Percentiles rank a stretch among this genome's conserved stretches.
Evolutionary conservation across 1,140 invertebrate species (phyloP).

Genomic region (Zaprionus inermis): DNA sequence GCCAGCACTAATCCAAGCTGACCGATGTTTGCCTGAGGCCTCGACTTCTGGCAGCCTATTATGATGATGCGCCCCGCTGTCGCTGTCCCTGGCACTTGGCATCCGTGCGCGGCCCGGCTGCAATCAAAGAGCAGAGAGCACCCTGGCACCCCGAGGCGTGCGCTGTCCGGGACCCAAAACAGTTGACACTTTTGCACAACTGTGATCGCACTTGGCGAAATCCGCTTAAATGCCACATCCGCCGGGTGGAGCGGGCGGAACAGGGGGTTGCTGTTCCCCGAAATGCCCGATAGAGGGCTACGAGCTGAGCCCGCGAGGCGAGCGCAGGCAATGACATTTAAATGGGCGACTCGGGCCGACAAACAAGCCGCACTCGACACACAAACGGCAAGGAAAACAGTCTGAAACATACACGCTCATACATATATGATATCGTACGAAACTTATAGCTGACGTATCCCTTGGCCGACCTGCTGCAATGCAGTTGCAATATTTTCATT

Average conservation of each 20-base stretch:
- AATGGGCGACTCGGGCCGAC: conserved; percentile 22
- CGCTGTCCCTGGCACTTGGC: conserved; percentile 34
- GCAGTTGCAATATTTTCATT: conserved; percentile 74
- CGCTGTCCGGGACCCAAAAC: conserved; percentile 24
- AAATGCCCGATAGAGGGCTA: no score
- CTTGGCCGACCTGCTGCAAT: conserved; percentile 64
- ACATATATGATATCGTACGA: conserved; percentile 4
- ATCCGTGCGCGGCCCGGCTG: conserved; percentile 10
- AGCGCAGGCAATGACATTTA: conserved; percentile 40
- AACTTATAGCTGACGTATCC: conserved; percentile 48
- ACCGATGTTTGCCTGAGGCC: conserved; percentile 6
- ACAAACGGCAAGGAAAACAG: not conserved
- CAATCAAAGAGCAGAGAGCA: not conserved
- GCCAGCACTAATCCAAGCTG: conserved; percentile 1
- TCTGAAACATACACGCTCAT: not conserved
- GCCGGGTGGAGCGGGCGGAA: conserved; percentile 6
- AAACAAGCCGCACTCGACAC: conserved; percentile 13
- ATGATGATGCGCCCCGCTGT: conserved; percentile 20
- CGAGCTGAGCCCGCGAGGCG: conserved; percentile 18
- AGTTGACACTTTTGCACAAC: conserved; percentile 45
- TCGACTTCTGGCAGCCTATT: conserved; percentile 9
- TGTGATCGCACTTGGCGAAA: conserved; percentile 53
- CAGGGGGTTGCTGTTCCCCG: no score
- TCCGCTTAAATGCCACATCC: conserved; percentile 78
- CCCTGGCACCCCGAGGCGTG: conserved; percentile 15